Conservation (phyloP, 2,888 invertebrate genomes). For the Platycheirus rosarum region DNA sequence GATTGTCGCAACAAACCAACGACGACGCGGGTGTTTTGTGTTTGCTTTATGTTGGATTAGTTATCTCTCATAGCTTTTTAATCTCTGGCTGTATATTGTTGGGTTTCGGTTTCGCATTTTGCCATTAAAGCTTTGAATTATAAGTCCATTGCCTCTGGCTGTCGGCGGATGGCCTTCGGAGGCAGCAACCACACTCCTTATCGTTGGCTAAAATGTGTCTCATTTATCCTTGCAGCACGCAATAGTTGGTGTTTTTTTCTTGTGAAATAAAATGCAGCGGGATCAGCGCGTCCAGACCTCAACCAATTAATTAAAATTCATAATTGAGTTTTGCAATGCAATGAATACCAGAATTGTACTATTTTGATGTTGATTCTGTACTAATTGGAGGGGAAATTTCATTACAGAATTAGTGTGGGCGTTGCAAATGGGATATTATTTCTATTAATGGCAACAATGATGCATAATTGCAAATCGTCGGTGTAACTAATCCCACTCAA, state of each 20-base stretch:
- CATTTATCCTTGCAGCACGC: conserved; percentile 8
- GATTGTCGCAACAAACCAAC: conserved; percentile 6
- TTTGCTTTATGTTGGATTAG: conserved; percentile 50
- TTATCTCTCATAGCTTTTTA: conserved; percentile 57
- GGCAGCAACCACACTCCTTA: conserved; percentile 1
- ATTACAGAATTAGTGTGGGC: not conserved
- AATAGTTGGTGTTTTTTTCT: conserved; percentile 16
- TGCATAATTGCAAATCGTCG: no score
- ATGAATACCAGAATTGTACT: conserved; percentile 25
- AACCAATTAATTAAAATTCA: conserved; percentile 35
- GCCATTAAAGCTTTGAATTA: conserved; percentile 26
- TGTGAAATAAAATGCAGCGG: conserved; percentile 2
- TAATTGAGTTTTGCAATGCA: conserved; percentile 24
- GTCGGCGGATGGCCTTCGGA: not conserved
- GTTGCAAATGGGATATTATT: no score
- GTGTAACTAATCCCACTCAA: no score
- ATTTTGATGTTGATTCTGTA: conserved; percentile 13
- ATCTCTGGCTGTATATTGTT: conserved; percentile 12
- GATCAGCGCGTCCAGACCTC: not conserved
- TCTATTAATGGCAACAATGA: no score
- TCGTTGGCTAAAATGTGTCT: not conserved
- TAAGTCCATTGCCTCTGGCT: not conserved
- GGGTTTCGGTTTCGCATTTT: conserved; percentile 1
- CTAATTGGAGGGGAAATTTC: conserved; percentile 14
- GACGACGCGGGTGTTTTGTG: not conserved